Evolutionary conservation across 2,888 invertebrate genomes (phyloP).

Genomic region (Zygothrica quintamaculata): DNA sequence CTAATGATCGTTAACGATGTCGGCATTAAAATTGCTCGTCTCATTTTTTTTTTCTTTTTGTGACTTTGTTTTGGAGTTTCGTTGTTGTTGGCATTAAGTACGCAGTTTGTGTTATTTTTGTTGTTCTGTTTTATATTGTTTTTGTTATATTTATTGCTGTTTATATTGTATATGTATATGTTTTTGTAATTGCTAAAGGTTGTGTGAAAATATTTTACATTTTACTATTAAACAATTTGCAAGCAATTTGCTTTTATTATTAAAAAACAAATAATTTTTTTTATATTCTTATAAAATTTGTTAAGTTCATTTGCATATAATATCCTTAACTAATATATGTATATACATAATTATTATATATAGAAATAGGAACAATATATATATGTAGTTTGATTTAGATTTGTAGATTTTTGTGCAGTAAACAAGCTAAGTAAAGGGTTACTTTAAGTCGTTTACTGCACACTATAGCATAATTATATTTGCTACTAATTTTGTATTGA

Average conservation of each 20-base stretch:
- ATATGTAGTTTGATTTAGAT: no score
- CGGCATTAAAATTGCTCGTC: no score
- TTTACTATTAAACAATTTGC: constrained; percentile 41
- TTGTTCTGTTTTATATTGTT: background rate
- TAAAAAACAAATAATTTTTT: constrained; percentile 30
- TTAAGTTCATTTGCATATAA: background rate
- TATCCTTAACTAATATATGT: no score
- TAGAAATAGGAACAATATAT: no score
- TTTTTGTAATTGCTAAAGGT: constrained; percentile 5
- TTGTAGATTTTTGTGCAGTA: no score
- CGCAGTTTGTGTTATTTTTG: constrained; percentile 1
- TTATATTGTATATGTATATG: no score
- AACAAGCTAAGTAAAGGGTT: no score
- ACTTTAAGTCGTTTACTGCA: no score
- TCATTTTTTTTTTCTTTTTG: no score
- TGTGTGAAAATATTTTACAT: constrained; percentile 24
- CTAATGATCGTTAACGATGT: constrained; percentile 30
- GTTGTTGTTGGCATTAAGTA: constrained; percentile 30
- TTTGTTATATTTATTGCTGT: constrained; percentile 9
- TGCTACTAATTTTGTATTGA: no score
- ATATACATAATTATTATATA: no score
- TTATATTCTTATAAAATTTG: constrained; percentile 17
- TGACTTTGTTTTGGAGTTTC: constrained; percentile 9
- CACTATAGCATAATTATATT: no score
- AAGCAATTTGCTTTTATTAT: constrained; percentile 35